These are phyloP conservation scores for Papilio gigon DNA, from an alignment of 2,888 invertebrate species.

Conservation along the genomic window DNA sequence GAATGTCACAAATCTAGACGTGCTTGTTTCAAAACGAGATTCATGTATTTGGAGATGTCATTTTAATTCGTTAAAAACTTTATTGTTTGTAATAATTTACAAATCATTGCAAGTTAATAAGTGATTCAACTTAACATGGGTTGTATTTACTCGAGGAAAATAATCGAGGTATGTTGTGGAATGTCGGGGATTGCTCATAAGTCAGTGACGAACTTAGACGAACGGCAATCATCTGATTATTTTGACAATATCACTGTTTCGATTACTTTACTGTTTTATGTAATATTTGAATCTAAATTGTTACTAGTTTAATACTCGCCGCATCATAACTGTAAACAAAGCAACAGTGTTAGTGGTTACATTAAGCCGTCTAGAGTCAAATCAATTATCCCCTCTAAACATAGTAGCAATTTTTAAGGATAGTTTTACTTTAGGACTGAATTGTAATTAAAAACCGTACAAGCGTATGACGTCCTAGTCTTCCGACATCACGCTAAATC, in stretches of 20 bases:
- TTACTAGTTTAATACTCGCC: too few species aligned
- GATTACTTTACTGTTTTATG: neutral
- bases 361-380: neutral
- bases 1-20: conserved; percentile 72
- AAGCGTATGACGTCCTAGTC: too few species aligned
- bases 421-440: neutral
- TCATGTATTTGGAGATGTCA: conserved; percentile 74
- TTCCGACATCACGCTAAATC: too few species aligned
- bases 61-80: conserved; percentile 66
- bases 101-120: conserved; percentile 50
- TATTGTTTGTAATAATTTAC: conserved; percentile 58
- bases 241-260: neutral
- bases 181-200: neutral
- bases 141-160: conserved; percentile 66
- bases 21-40: conserved; percentile 65
- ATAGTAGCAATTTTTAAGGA: too few species aligned
- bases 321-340: too few species aligned
- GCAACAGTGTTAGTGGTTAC: neutral
- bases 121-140: conserved; percentile 63
- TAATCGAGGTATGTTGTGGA: conserved; percentile 59
- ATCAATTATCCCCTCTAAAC: neutral
- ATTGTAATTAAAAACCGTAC: neutral
- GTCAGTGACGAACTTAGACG: neutral
- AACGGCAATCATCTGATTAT: neutral
- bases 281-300: neutral